phyloP scores from a whole-genome alignment of 2,888 invertebrate genomes.

The Ypsolopha sequella region DNA sequence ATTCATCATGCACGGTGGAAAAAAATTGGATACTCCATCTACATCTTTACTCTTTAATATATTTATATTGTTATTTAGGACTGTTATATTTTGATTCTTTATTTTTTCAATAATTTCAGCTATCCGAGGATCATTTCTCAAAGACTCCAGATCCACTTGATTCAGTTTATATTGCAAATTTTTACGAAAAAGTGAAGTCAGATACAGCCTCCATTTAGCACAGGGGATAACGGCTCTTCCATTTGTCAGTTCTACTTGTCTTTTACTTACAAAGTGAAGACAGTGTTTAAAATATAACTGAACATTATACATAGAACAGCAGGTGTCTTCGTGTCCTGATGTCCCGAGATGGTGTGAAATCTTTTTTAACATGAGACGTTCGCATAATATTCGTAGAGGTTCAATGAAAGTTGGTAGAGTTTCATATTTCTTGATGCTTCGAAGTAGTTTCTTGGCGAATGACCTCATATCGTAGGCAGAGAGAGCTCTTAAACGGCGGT shows the following conservation, averaged over 20 bases:
- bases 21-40: constrained; percentile 41
- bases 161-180: constrained; percentile 43
- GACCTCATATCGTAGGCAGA: constrained; percentile 41
- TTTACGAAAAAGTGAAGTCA: constrained; percentile 53
- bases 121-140: constrained; percentile 46
- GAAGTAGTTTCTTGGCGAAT: constrained; percentile 44
- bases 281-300: constrained; percentile 68
- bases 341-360: constrained; percentile 39
- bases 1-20: constrained; percentile 77
- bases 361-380: constrained; percentile 40
- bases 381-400: constrained; percentile 35
- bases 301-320: constrained; percentile 37
- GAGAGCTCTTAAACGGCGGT: constrained; percentile 26
- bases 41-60: constrained; percentile 43
- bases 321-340: constrained; percentile 23
- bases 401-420: constrained; percentile 19
- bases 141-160: constrained; percentile 24
- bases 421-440: constrained; percentile 30
- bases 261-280: constrained; percentile 58
- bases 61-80: constrained; percentile 16
- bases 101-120: constrained; percentile 34
- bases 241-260: constrained; percentile 59
- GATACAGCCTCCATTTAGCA: constrained; percentile 64
- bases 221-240: constrained; percentile 69
- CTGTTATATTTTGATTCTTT: constrained; percentile 19